Percentiles rank a stretch among this genome's conserved stretches.
Evolutionary conservation across 2,797 vertebrate genomes (phyloP).

Genomic region (Sebastes melanostomus): DNA sequence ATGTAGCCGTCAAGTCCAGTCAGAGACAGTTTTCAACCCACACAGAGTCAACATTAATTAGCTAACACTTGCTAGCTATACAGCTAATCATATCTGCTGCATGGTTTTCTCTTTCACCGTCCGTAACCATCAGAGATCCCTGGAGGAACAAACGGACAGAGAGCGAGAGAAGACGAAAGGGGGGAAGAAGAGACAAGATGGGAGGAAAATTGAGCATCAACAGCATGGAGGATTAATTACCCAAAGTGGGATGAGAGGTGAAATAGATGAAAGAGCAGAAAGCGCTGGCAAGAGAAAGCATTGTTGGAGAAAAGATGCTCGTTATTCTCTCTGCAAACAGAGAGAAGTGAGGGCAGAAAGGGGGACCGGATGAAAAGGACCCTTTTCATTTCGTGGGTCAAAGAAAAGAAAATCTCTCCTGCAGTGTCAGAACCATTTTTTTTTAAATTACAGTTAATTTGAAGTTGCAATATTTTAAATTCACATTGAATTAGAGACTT

Average conservation of each 20-base stretch:
- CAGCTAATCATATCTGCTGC: background rate
- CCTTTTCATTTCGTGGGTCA: background rate
- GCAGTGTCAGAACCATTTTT: background rate
- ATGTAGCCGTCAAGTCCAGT: background rate
- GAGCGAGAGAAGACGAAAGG: background rate
- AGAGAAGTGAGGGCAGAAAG: conserved; percentile 16
- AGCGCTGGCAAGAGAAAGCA: background rate
- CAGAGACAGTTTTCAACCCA: background rate
- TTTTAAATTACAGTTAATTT: conserved; percentile 22
- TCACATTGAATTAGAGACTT: background rate
- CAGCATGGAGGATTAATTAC: conserved; percentile 60
- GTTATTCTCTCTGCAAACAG: conserved; percentile 15
- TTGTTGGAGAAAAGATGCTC: conserved; percentile 17
- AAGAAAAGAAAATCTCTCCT: background rate
- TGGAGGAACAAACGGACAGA: conserved; percentile 1
- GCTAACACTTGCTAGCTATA: background rate
- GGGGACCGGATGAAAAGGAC: conserved; percentile 20
- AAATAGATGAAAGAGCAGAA: conserved; percentile 37
- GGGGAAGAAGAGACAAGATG: conserved; percentile 7
- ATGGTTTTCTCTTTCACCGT: background rate
- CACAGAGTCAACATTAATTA: background rate
- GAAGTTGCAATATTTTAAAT: conserved; percentile 3
- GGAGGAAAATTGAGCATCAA: conserved; percentile 31
- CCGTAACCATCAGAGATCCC: background rate
- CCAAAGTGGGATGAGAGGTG: conserved; percentile 42